phyloP scores from a whole-genome alignment of 1,140 invertebrate genomes.

The Tetraneura akinire region DNA sequence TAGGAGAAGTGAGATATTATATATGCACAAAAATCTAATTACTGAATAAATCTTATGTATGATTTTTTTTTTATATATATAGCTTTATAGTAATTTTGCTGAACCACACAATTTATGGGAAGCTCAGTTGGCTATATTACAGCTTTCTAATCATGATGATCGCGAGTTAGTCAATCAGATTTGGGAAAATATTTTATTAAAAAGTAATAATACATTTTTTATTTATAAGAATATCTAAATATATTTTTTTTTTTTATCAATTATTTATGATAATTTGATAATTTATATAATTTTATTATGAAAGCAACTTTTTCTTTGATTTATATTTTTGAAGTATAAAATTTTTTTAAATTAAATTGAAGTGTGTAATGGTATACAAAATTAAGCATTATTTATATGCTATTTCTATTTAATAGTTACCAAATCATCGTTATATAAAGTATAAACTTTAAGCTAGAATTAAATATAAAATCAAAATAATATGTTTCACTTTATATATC shows the following conservation, averaged over 20 bases:
- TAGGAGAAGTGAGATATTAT: conserved; percentile 60
- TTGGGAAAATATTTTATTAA: conserved; percentile 75
- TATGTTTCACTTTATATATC: no score
- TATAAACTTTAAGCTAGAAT: no score
- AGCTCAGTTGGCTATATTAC: conserved; percentile 81
- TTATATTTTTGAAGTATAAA: no score
- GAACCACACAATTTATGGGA: conserved; percentile 81
- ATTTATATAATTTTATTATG: not conserved
- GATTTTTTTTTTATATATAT: conserved; percentile 53
- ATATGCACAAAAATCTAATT: not conserved
- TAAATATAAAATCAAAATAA: no score
- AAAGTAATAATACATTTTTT: conserved; percentile 58
- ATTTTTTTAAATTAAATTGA: no score
- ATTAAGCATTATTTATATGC: no score
- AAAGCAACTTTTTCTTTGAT: conserved; percentile 32
- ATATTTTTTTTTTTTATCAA: not conserved
- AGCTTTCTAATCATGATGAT: conserved; percentile 76
- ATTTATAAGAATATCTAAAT: no score
- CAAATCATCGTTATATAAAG: no score
- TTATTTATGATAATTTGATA: no score
- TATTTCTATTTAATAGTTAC: no score
- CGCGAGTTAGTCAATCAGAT: conserved; percentile 75
- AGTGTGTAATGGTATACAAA: no score
- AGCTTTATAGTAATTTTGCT: conserved; percentile 83
- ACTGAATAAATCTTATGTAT: not conserved